Evolutionary conservation across 1,140 invertebrate genomes (phyloP).

Genomic region (Tyrophagus putrescentiae): DNA sequence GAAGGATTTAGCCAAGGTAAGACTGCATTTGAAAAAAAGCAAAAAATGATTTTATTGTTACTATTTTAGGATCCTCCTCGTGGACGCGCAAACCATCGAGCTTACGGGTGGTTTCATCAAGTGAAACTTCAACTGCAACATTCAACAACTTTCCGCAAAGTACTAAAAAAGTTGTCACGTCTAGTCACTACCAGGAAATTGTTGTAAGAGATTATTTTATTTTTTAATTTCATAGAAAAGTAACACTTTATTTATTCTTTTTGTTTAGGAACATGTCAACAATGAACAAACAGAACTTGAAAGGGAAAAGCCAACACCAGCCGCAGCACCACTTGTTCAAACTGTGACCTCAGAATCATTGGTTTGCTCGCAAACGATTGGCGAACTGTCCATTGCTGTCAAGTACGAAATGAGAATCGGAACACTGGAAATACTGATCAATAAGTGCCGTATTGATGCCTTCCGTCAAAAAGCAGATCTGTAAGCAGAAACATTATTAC

Average conservation of each 20-base stretch:
- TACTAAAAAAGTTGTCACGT: not conserved
- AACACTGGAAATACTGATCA: not conserved
- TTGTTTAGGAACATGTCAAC: not conserved
- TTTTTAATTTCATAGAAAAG: not conserved
- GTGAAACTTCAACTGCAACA: not conserved
- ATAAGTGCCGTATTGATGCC: not conserved
- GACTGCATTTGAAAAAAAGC: too few relatives aligned
- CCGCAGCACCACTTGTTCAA: not conserved
- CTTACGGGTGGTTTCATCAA: not conserved
- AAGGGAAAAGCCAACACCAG: not conserved
- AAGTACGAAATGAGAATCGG: constrained; percentile 11
- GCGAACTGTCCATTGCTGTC: not conserved
- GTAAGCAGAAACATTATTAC: not conserved
- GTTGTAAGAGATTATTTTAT: not conserved
- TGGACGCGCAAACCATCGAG: not conserved
- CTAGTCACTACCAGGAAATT: not conserved
- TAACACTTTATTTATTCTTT: not conserved
- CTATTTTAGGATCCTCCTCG: not conserved
- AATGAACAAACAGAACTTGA: not conserved
- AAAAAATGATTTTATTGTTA: not conserved
- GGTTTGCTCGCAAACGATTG: not conserved
- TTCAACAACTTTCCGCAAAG: too few relatives aligned
- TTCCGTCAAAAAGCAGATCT: constrained; percentile 3
- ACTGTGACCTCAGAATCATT: not conserved
- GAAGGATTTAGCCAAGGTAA: too few relatives aligned